Evolutionary conservation across 2,888 invertebrate species (phyloP), one percentile per base, ranked within the genome.

Genomic region (Chaitophorus viminalis): DNA sequence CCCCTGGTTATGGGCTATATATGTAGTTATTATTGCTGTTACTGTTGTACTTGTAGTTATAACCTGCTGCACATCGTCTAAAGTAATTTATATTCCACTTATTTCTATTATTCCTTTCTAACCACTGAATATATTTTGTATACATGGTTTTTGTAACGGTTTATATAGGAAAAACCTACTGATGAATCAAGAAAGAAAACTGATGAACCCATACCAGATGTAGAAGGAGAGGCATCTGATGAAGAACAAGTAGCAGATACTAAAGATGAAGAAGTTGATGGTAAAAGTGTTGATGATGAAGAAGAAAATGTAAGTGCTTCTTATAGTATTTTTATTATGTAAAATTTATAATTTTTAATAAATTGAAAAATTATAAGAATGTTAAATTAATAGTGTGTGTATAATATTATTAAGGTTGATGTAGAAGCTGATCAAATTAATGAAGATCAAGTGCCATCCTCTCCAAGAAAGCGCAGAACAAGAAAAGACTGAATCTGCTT

Each of bases 1-100:
- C 91, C 98, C 98, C 54, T 97, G 97, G 95, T 93, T 98, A 90
- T 98, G 97, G 95, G 96, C 94, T 79, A 94, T 97, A 85, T 95
- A 95, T 92, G 93, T 97, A 91, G 92, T 98, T 90, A 94, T 94
- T 89, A 92, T 95, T 90, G 95, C 96, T 91, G 92, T 97, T 89
- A 94, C 98, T 81, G 93, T 98, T 91, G 95, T 96, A 85, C 92
- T 96, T 90, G 91, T 95, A 91, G 93, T 96, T 90, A 97, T 96
- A 92, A 94, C 95, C 91, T 97, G 96, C 93, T 97, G 96, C 92
- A 93, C 93, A 89, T 91, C 93, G 82, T 92, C 91, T 88, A 91
- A 93, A 92, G 94, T 94, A 92, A 93, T 88, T 88, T 88, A 87
- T 46, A 29, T 60, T 60, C 65, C 82, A 39, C 82, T n/a, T 52